Conservation (phyloP, 2,797 vertebrate species). For the Psittacula derbiana region DNA sequence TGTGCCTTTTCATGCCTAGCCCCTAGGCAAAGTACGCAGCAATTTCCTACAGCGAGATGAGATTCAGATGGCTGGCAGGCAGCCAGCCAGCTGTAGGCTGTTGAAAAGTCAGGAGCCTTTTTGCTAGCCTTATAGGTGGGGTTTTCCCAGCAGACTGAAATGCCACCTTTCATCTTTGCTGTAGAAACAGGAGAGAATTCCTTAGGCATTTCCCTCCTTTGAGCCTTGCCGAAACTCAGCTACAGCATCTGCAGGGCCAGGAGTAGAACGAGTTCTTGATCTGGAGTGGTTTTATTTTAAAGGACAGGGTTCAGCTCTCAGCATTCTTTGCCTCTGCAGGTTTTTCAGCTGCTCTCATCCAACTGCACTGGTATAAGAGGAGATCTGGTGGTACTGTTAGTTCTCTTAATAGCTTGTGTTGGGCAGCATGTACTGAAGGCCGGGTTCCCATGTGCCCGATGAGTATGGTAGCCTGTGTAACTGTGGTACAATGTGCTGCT, state of each 20-base stretch:
- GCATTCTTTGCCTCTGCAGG: neutral
- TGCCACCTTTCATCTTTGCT: conserved; percentile 31
- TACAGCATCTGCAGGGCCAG: neutral
- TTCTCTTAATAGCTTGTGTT: neutral
- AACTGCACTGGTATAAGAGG: neutral
- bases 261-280: neutral
- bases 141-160: neutral
- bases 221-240: neutral
- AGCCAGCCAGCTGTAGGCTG: neutral
- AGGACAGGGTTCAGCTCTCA: neutral
- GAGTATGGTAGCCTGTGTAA: neutral
- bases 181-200: neutral
- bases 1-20: neutral
- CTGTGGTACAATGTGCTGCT: neutral
- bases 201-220: neutral
- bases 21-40: neutral
- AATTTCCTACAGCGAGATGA: neutral
- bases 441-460: rapidly evolving
- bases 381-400: neutral
- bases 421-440: neutral
- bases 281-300: neutral
- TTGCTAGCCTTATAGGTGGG: neutral
- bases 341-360: neutral
- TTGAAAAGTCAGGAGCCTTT: neutral
- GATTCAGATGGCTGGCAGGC: neutral